phyloP scores from a whole-genome alignment of 2,888 invertebrate species.

The Hoplodrina ambigua region DNA sequence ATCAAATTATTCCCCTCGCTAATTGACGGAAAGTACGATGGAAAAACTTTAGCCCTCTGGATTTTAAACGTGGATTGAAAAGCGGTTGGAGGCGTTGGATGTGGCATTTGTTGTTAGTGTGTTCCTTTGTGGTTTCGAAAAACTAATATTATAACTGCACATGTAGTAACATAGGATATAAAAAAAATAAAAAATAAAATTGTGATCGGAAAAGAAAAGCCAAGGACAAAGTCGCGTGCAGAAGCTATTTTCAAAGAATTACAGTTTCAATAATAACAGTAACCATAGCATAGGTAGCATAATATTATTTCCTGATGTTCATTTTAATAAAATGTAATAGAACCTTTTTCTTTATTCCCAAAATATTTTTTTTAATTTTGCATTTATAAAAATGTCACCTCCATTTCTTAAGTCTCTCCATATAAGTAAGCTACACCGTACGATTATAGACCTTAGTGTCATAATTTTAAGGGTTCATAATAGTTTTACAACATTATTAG shows the following conservation, averaged over 20 bases:
- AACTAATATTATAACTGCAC: background rate
- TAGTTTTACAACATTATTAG: slow-evolving; percentile 51
- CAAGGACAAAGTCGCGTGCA: no score
- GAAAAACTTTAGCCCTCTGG: slow-evolving; percentile 52
- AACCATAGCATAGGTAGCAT: no score
- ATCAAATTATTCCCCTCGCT: slow-evolving; percentile 63
- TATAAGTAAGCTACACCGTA: slow-evolving; percentile 8
- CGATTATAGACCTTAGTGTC: slow-evolving; percentile 36
- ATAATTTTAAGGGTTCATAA: slow-evolving; percentile 40
- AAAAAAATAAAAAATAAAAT: no score
- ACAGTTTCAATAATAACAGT: no score
- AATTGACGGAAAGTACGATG: slow-evolving; percentile 62
- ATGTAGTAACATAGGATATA: no score
- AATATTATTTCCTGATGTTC: no score
- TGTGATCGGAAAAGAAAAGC: no score
- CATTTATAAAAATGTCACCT: background rate
- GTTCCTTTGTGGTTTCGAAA: background rate
- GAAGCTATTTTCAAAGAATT: no score
- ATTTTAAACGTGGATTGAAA: slow-evolving; percentile 26
- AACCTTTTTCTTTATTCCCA: no score
- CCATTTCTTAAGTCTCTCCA: slow-evolving; percentile 10
- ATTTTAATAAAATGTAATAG: no score
- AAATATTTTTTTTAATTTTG: background rate
- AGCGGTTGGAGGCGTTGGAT: slow-evolving; percentile 19
- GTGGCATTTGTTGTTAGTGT: slow-evolving; percentile 7